Evolutionary conservation across 2,797 vertebrate species (phyloP).

Genomic region (Coendou prehensilis): DNA sequence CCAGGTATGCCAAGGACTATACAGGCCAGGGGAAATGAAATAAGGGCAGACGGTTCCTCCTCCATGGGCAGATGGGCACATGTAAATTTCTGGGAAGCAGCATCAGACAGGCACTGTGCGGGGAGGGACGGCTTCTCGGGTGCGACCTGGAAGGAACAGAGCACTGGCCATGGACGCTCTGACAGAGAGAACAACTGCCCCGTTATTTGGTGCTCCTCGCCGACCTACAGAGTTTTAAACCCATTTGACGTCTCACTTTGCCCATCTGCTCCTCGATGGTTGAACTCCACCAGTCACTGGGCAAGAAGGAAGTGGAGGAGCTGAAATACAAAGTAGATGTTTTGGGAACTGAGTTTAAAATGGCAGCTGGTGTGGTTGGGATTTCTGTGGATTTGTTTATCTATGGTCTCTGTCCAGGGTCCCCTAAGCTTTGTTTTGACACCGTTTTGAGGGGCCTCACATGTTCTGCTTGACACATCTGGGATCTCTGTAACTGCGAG

Average conservation of each 20-base stretch:
- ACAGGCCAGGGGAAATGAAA: neutral
- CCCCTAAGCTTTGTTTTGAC: neutral
- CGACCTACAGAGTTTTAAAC: neutral
- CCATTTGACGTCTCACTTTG: accelerated
- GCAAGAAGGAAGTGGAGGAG: too few relatives aligned
- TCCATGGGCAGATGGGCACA: too few relatives aligned
- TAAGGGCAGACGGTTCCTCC: neutral
- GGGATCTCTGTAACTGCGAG: accelerated
- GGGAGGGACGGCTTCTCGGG: neutral
- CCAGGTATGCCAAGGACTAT: neutral
- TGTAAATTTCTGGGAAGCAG: neutral
- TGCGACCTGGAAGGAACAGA: neutral
- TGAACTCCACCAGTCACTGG: too few relatives aligned
- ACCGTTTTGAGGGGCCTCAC: neutral
- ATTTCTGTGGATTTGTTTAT: neutral
- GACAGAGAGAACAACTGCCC: neutral
- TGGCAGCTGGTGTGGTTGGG: neutral
- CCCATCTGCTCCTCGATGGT: neutral
- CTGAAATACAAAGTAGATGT: too few relatives aligned
- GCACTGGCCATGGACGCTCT: neutral
- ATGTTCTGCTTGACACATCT: neutral
- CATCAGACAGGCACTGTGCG: neutral
- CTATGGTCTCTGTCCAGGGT: neutral
- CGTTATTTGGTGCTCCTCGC: neutral
- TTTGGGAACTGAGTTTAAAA: neutral